Conservation (phyloP, 1,140 invertebrate species). For the Drosophila nasuta region DNA sequence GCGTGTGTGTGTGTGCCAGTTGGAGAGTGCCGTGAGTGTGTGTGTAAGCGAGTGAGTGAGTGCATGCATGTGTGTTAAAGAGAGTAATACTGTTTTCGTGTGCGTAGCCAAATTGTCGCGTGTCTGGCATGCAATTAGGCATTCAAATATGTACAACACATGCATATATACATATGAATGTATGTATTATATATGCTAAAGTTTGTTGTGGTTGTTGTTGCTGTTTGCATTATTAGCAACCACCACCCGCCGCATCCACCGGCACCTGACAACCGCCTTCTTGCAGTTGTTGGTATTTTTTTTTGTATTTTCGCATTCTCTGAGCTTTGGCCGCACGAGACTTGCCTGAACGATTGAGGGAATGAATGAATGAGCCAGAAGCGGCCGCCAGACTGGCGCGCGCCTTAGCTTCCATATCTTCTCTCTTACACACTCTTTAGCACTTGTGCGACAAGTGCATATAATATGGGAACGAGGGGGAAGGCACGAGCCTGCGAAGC, state of each 20-base stretch:
- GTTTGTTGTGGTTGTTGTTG: constrained; percentile 33
- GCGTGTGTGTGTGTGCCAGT: constrained; percentile 31
- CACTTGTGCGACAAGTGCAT: constrained; percentile 38
- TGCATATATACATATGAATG: constrained; percentile 8
- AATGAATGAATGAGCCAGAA: constrained; percentile 48
- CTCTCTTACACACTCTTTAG: constrained; percentile 15
- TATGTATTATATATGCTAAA: constrained; percentile 18
- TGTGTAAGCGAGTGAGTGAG: constrained; percentile 20
- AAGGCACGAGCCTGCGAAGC: constrained; percentile 41
- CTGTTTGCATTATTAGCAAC: not conserved
- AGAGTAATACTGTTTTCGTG: constrained; percentile 32
- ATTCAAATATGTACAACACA: constrained; percentile 57
- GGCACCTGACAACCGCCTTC: constrained; percentile 25
- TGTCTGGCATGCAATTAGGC: constrained; percentile 81
- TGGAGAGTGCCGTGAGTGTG: constrained; percentile 30
- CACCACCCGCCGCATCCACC: constrained; percentile 13
- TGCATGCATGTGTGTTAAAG: not conserved
- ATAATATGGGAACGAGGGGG: not conserved
- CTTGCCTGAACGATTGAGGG: constrained; percentile 29
- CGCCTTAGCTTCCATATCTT: constrained; percentile 37
- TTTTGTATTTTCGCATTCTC: constrained; percentile 53
- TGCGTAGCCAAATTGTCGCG: constrained; percentile 66
- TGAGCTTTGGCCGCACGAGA: constrained; percentile 54
- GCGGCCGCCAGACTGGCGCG: constrained; percentile 58
- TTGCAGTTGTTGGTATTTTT: constrained; percentile 33